A percentile compares a stretch with the other conserved stretches of the same genome.
phyloP scores from a whole-genome alignment of 1,140 invertebrate species.

The Habropoda laboriosa region DNA sequence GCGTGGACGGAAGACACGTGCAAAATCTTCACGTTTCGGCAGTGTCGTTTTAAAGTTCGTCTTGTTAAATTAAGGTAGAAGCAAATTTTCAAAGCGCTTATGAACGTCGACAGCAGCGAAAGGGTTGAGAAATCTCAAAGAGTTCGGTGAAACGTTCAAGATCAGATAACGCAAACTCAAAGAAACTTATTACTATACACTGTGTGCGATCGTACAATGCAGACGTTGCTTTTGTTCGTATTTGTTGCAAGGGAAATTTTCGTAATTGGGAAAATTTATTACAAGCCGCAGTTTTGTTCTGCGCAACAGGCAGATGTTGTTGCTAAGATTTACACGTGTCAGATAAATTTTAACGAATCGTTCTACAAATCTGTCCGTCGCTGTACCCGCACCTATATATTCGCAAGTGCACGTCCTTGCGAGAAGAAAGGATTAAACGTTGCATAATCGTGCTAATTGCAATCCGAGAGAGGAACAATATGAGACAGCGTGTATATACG shows the following conservation, averaged over 20 bases:
- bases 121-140: not conserved
- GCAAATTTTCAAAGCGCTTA: too few species aligned
- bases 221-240: too few species aligned
- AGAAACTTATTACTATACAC: not conserved
- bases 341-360: constrained; percentile 9
- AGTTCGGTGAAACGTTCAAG: not conserved
- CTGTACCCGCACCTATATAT: not conserved
- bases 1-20: too few species aligned
- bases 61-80: too few species aligned
- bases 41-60: too few species aligned
- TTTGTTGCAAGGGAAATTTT: not conserved
- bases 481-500: not conserved
- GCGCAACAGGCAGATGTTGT: not conserved
- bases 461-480: constrained; percentile 18
- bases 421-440: constrained; percentile 32
- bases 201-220: not conserved
- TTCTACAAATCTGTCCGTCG: not conserved
- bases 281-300: not conserved
- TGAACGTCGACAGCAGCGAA: too few species aligned
- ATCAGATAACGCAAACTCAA: not conserved
- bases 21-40: too few species aligned
- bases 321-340: not conserved
- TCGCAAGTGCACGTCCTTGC: constrained; percentile 23
- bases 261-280: not conserved
- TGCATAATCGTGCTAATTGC: constrained; percentile 33